Percentiles rank a stretch among this genome's conserved stretches.
phyloP scores from a whole-genome alignment of 2,888 invertebrate genomes.

The Philopedon plagiatum region DNA sequence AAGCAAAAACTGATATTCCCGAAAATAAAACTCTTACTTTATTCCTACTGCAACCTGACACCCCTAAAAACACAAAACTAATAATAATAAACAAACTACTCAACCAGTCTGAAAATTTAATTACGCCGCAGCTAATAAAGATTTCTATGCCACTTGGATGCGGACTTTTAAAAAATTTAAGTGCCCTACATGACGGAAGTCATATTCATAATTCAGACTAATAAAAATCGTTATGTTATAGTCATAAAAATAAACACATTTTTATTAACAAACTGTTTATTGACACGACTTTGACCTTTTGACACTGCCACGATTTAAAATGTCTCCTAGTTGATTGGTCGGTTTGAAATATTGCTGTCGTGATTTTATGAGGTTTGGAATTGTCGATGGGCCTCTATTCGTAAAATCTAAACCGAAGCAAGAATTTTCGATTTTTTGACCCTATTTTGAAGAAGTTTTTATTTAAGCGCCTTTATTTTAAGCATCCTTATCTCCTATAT shows the following conservation, averaged over 20 bases:
- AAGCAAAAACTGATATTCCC: too few species aligned
- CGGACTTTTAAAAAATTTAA: constrained; percentile 16
- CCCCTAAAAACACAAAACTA: constrained; percentile 7
- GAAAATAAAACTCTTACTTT: too few species aligned
- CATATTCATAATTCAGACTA: constrained; percentile 33
- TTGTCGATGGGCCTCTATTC: too few species aligned
- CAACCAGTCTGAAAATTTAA: neutral
- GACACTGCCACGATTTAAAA: constrained; percentile 10
- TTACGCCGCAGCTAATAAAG: constrained; percentile 2
- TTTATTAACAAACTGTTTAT: constrained; percentile 20
- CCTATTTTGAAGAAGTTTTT: too few species aligned
- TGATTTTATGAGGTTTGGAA: constrained; percentile 11
- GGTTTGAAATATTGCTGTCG: constrained; percentile 13
- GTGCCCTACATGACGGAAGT: constrained; percentile 36
- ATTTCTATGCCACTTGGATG: neutral
- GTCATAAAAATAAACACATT: constrained; percentile 43
- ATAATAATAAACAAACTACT: neutral
- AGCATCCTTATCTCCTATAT: too few species aligned
- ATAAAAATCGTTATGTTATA: constrained; percentile 19
- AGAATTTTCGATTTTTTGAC: too few species aligned
- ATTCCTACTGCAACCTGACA: too few species aligned
- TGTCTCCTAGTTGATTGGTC: neutral
- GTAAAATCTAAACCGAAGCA: too few species aligned
- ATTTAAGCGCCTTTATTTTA: too few species aligned
- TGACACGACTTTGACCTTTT: constrained; percentile 28